A percentile compares a stretch with the other conserved stretches of the same genome.
Evolutionary conservation across 2,113 vertebrate species (phyloP).

Genomic region (Spermophilus dauricus): DNA sequence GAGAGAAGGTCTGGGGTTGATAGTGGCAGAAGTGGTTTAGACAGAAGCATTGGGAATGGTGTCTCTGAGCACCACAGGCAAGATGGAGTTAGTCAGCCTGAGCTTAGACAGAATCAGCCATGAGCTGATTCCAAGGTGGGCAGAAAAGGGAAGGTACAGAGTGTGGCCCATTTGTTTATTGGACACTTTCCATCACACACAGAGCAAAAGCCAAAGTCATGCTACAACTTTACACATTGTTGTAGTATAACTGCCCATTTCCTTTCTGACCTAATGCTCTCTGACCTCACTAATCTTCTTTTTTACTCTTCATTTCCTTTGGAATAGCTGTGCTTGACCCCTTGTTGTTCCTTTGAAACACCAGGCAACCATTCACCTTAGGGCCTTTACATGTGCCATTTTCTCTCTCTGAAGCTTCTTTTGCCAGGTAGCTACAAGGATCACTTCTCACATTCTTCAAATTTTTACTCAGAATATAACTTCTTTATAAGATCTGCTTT

Average conservation of each 20-base stretch:
- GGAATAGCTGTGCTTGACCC: not conserved
- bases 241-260: rapidly evolving
- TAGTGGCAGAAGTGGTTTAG: not conserved
- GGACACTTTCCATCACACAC: not conserved
- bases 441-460: not conserved
- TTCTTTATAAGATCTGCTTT: too few species aligned
- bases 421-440: not conserved
- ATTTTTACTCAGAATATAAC: not conserved
- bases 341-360: not conserved
- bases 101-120: not conserved
- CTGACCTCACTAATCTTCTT: not conserved
- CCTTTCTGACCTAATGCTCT: not conserved
- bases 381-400: not conserved
- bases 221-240: too few species aligned
- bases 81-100: not conserved
- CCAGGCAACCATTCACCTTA: not conserved
- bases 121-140: not conserved
- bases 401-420: not conserved
- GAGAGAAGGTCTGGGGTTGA: not conserved
- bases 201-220: not conserved
- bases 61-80: not conserved
- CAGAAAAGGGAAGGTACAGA: rapidly evolving
- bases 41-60: not conserved
- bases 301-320: not conserved
- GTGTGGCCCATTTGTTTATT: not conserved